Evolutionary conservation across 2,797 vertebrate genomes (phyloP).

Genomic region (Fundulus diaphanus): DNA sequence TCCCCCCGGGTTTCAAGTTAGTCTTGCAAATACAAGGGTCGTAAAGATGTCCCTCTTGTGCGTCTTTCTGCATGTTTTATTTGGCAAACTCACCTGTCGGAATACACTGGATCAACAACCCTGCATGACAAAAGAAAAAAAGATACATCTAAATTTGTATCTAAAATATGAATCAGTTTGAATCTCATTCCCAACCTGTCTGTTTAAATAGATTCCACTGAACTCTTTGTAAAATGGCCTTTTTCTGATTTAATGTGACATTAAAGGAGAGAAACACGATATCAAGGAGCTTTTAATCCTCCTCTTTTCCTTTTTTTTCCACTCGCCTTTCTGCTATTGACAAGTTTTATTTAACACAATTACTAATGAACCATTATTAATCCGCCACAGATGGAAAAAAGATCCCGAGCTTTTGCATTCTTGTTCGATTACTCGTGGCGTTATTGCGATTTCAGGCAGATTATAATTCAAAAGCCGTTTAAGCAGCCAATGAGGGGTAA

Average conservation of each 20-base stretch:
- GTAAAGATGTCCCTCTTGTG: conserved; percentile 2
- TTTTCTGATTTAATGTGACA: conserved; percentile 65
- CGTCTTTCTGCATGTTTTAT: conserved; percentile 31
- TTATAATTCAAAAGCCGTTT: conserved; percentile 64
- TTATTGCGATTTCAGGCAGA: conserved; percentile 71
- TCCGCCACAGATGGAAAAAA: conserved; percentile 52
- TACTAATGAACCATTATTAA: conserved; percentile 70
- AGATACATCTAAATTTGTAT: neutral
- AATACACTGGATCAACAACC: conserved; percentile 57
- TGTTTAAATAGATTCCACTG: conserved; percentile 43
- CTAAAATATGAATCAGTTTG: neutral
- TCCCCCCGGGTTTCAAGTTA: conserved; percentile 8
- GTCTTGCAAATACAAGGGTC: conserved; percentile 5
- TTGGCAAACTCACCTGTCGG: conserved; percentile 65
- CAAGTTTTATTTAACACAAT: conserved; percentile 49
- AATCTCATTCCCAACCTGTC: neutral
- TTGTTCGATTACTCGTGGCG: conserved; percentile 64
- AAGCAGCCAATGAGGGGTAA: conserved; percentile 60
- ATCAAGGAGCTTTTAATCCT: conserved; percentile 6
- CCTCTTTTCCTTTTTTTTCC: neutral
- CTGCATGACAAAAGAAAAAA: conserved; percentile 38
- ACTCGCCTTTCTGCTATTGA: conserved; percentile 39
- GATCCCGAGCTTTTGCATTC: conserved; percentile 53
- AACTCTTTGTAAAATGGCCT: conserved; percentile 51
- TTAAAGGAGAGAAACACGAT: conserved; percentile 33